These are phyloP conservation scores for Frankliniella fusca DNA, from an alignment of 2,888 invertebrate species.

Conservation along the genomic window DNA sequence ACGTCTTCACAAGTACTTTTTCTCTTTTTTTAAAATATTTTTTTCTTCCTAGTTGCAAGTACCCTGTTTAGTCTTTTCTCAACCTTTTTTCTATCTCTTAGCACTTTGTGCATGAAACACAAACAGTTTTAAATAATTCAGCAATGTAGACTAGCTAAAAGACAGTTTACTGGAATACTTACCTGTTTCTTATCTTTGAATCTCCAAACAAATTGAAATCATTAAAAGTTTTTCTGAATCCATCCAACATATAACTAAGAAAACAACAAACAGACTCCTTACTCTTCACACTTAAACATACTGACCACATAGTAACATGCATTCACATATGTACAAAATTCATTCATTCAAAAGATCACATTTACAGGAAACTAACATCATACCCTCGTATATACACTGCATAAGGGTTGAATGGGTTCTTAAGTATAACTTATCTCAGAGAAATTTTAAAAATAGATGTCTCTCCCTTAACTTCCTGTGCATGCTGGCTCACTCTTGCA, in stretches of 20 bases:
- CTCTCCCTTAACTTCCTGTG: not conserved
- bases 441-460: not conserved
- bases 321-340: not conserved
- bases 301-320: not conserved
- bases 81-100: not conserved
- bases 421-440: not conserved
- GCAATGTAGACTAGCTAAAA: not conserved
- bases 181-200: too few species aligned
- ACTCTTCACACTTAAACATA: not conserved
- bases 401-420: not conserved
- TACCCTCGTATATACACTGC: not conserved
- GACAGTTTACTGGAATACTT: too few species aligned
- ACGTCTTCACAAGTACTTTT: not conserved
- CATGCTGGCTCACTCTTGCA: not conserved
- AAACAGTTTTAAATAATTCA: not conserved
- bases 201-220: too few species aligned
- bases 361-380: not conserved
- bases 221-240: not conserved
- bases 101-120: not conserved
- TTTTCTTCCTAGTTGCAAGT: not conserved
- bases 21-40: not conserved
- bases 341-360: too few species aligned
- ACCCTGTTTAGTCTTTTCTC: not conserved
- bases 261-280: not conserved
- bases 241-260: not conserved